These are phyloP conservation scores for Dynastes grantii DNA, from an alignment of 2,888 invertebrate species.

Conservation along the genomic window DNA sequence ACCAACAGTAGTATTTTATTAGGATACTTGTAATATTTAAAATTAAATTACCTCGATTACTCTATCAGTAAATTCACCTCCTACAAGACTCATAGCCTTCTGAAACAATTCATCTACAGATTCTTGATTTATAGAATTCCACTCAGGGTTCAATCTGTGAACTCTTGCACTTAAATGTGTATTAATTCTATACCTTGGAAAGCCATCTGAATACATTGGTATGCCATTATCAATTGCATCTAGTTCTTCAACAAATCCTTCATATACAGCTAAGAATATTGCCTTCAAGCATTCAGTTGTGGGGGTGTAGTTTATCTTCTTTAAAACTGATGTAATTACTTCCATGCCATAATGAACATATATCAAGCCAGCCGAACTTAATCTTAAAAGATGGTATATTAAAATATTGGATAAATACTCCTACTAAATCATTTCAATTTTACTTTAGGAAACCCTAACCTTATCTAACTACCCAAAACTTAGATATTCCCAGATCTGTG, in stretches of 20 bases:
- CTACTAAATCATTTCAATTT: too few species aligned
- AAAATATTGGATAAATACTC: too few species aligned
- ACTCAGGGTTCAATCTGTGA: constrained; percentile 84
- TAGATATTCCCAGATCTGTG: too few species aligned
- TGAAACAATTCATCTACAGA: constrained; percentile 78
- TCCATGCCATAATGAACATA: constrained; percentile 92
- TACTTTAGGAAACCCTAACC: too few species aligned
- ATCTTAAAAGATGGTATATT: constrained; percentile 70
- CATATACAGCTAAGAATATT: constrained; percentile 85
- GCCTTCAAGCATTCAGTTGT: constrained; percentile 72
- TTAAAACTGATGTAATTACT: constrained; percentile 78
- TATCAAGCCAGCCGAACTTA: constrained; percentile 96
- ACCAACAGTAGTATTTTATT: too few species aligned
- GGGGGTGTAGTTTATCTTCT: constrained; percentile 69
- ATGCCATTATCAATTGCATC: constrained; percentile 99
- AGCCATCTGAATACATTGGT: constrained; percentile 80
- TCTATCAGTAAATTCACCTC: constrained; percentile 84
- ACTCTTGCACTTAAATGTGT: constrained; percentile 87
- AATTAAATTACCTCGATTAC: constrained; percentile 69
- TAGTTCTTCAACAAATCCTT: constrained; percentile 91
- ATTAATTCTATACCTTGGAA: constrained; percentile 83
- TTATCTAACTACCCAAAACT: too few species aligned
- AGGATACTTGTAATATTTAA: background rate
- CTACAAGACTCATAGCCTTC: constrained; percentile 85
- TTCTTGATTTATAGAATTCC: constrained; percentile 77